Conservation (phyloP, 2,113 vertebrate species). For the Pachycephala philippinensis region DNA sequence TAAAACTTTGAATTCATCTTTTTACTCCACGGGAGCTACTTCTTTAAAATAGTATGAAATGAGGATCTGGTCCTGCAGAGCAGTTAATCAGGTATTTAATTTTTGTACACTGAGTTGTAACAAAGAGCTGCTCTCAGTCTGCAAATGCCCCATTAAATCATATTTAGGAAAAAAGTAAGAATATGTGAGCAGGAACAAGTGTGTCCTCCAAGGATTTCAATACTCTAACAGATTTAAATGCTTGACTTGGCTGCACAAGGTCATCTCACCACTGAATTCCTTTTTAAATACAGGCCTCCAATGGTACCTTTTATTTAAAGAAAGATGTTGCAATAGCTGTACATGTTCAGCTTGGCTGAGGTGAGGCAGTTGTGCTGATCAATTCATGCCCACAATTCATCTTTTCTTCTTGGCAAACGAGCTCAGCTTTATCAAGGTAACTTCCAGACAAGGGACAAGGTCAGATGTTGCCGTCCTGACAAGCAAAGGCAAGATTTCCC, state of each 20-base stretch:
- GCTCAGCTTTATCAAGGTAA: neutral
- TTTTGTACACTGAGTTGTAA: neutral
- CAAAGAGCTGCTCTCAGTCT: neutral
- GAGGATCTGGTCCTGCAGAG: neutral
- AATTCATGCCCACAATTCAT: neutral
- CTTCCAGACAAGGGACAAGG: neutral
- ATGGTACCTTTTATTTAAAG: neutral
- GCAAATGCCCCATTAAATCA: slow-evolving; percentile 7
- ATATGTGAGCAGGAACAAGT: neutral
- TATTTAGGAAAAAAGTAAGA: neutral
- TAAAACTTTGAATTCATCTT: neutral
- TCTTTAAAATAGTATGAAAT: neutral
- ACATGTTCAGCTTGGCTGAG: neutral
- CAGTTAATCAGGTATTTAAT: neutral
- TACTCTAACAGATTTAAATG: neutral
- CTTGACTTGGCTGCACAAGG: neutral
- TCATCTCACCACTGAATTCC: neutral
- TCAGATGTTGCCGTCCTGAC: neutral
- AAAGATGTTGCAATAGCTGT: neutral
- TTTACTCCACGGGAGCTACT: neutral
- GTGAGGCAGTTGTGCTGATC: neutral
- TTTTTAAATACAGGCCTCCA: neutral
- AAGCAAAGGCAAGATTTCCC: neutral
- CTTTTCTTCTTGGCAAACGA: neutral
- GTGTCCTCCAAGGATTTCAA: neutral